Base-by-base conservation (phyloP, 2,888 invertebrate genomes). In the Anoplius nigerrimus region DNA sequence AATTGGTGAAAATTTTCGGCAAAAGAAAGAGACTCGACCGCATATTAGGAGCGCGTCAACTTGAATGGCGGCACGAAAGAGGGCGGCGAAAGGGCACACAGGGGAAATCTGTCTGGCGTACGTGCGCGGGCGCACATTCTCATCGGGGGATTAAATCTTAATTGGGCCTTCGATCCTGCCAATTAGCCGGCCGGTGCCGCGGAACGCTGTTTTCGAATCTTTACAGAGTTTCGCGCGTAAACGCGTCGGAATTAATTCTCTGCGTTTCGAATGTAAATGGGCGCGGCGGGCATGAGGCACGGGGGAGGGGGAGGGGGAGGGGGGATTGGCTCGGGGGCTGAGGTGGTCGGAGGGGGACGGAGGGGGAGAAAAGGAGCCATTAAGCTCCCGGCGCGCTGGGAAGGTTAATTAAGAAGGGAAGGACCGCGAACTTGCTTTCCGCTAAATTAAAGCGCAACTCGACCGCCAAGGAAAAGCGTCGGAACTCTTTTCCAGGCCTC, bases 91-190 rank as follows among this genome's bases (percentile, higher is more conserved):
- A 48, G n/a, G n/a, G 18, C 18, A 48, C 18, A 48, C 16, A n/a
- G 48, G 42, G 56, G 21, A 66, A 63, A 73, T 72, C 66, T 62
- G 64, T 74, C 69, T 56, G 56, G 48, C 48, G 48, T 11, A 34
- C 34, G 34, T 34, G 48, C n/a, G 48, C 18, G n/a, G n/a, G 13
- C 68, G 66, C 74, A 68, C 62, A 63, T 74, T 71, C 71, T 71
- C 71, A 74, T 74, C 71, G 74, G 61, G 63, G 59, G 66, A 74
- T 74, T 74, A 71, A 71, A 70, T 24, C 71, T 65, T 63, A 66
- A 74, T 74, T 71, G 74, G 48, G 64, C 66, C 60, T 67, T 70
- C 65, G 66, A 63, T 59, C 62, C 21, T 27, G 42, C 53, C 74
- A 74, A 74, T 74, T 74, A 74, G 43, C 56, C n/a, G 48, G 16